Conservation (phyloP, 2,888 invertebrate genomes). For the Eilema caniola region DNA sequence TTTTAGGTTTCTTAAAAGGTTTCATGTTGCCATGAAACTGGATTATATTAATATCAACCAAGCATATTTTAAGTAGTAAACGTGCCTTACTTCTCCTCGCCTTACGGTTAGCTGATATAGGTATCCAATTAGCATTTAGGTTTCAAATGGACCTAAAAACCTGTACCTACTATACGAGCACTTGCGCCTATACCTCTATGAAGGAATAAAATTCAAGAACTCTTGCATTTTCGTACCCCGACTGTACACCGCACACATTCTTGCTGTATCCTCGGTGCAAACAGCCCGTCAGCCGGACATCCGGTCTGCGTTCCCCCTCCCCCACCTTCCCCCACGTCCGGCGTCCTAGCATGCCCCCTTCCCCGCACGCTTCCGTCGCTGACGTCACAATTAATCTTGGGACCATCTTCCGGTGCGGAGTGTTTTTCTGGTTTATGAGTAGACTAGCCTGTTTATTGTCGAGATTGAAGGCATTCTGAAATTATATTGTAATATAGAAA, state of each 20-base stretch:
- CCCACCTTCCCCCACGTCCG: slow-evolving; percentile 44
- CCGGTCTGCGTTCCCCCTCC: slow-evolving; percentile 63
- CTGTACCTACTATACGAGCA: too few species aligned
- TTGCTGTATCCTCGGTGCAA: slow-evolving; percentile 47
- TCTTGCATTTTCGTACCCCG: too few species aligned
- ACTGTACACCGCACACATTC: slow-evolving; percentile 43
- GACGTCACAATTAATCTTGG: slow-evolving; percentile 70
- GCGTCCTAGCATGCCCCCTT: slow-evolving; percentile 39
- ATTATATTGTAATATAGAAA: slow-evolving; percentile 15
- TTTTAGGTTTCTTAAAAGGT: too few species aligned
- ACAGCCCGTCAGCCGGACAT: slow-evolving; percentile 70
- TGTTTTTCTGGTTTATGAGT: slow-evolving; percentile 64
- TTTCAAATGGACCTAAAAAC: too few species aligned
- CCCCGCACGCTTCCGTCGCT: slow-evolving; percentile 59
- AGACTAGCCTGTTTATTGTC: slow-evolving; percentile 29
- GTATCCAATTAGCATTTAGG: too few species aligned
- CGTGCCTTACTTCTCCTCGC: too few species aligned
- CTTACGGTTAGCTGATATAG: too few species aligned
- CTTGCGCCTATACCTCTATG: too few species aligned
- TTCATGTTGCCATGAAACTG: too few species aligned
- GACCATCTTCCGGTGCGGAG: slow-evolving; percentile 61
- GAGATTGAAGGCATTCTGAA: slow-evolving; percentile 31
- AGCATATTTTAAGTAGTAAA: too few species aligned
- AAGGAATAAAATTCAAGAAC: too few species aligned
- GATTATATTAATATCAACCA: too few species aligned